Base-by-base conservation (phyloP, 1,140 invertebrate genomes). In the Catajapyx aquilonaris region DNA sequence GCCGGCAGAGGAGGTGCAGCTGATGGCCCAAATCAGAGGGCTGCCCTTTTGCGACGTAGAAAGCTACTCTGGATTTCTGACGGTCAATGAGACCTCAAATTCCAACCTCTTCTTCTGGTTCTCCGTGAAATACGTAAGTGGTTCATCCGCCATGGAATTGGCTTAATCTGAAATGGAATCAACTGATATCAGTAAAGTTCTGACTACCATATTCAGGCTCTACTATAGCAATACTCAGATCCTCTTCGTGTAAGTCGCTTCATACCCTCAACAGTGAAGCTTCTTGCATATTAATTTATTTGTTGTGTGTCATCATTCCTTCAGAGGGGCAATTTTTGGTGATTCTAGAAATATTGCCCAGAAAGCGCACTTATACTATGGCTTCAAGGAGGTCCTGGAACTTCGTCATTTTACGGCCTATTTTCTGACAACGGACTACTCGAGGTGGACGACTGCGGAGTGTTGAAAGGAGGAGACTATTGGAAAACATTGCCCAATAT, bases 331-430 rank as follows among this genome's bases (percentile, higher is more conserved):
- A n/a, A n/a, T n/a, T n/a, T n/a, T n/a, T n/a, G n/a, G n/a, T n/a
- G n/a, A n/a, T n/a, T n/a, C n/a, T n/a, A n/a, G n/a, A n/a, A n/a
- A n/a, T n/a, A n/a, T n/a, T n/a, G n/a, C n/a, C n/a, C n/a, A n/a
- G n/a, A 31, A 22, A 50, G 49, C 7, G 63, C 64, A n/a, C 45
- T 66, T 18, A 20, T 64, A 11, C 39, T 67, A 19, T 67, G 62
- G 64, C 48, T 66, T 16, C 62, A 67, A 51, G 65, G 64, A 33
- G 43, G 65, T 4, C 65, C 64, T 11, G 64, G 65, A 4, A 51
- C 54, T 5, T 55, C 61, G 2, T 61, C 60, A 1, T 34, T 66
- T 31, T 62, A 64, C 47, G 63, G 61, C 2, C 43, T 66, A 11
- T 66, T 66, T 48, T 46, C 53, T 10, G 61, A 65, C 41, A 48